Evolutionary conservation across 2,888 invertebrate genomes (phyloP), one percentile per base, ranked within the genome.

Genomic region (Aleiodes alternator): DNA sequence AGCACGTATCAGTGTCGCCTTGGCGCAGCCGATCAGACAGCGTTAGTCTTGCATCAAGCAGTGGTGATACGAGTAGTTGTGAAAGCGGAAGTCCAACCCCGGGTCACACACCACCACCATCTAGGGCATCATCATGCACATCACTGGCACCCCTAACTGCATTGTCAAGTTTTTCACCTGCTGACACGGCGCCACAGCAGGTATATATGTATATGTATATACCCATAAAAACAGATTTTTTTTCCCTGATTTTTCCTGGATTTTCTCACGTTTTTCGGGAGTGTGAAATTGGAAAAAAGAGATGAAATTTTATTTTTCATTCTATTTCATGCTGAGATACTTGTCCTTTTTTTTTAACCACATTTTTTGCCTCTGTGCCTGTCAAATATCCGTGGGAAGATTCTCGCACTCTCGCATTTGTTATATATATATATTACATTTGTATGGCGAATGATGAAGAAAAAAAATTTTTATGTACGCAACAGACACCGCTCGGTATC

Each of bases 1-100:
- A 96, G 91, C 96, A 96, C 94, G 96, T 96, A 90, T 96, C 96
- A 91, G 94, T 96, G 90, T 96, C 96, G 83, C 96, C 96, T 82
- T 94, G 95, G 91, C 93, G 96, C 90, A 94, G 94, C 86, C 94
- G 96, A 89, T 93, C 95, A 80, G 96, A 96, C 92, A 95, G 96
- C 82, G 93, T 96, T 82, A 96, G 96, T 85, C 91, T 96, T 80
- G 94, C 95, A 82, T 95, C 96, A 69, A 95, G 88, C 82, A 87
- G 86, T 57, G 87, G 88, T 16, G 76, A 76, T 72, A 84, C 87
- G 31, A 90, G 90, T 82, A 90, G 90, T 83, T 94, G 94, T 92
- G 93, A 95, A 90, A 93, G 94, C 86, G 91, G 93, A 81, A 94
- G 93, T 87, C 94, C 94, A 92, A 91, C 95, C 92, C 85, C 93